Percentiles rank a stretch among this genome's conserved stretches.
These are phyloP conservation scores for Pangasianodon gigas DNA, from an alignment of 2,113 vertebrate species.

Conservation along the genomic window DNA sequence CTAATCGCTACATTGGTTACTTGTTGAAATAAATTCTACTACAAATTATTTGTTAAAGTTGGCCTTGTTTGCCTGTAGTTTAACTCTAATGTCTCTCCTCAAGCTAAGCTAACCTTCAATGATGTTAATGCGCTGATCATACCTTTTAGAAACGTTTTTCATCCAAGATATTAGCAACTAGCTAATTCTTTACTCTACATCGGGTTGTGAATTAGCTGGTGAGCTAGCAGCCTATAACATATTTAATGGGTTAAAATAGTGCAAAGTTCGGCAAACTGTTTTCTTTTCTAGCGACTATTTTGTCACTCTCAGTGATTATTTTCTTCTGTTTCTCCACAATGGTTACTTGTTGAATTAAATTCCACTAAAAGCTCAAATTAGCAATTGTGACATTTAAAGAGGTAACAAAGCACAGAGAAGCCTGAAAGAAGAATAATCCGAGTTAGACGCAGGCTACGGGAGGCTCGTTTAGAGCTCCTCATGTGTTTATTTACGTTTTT, in stretches of 20 bases:
- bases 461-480: conserved; percentile 66
- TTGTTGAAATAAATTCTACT: too few species aligned
- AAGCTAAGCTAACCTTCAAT: background rate
- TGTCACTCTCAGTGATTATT: background rate
- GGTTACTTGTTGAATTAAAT: background rate
- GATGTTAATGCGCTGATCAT: background rate
- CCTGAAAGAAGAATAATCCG: conserved; percentile 65
- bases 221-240: background rate
- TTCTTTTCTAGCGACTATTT: background rate
- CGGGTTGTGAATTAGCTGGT: background rate
- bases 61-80: too few species aligned
- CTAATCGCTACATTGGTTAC: too few species aligned
- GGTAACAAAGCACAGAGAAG: conserved; percentile 55
- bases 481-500: conserved; percentile 64
- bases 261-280: background rate
- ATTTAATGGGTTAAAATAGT: background rate
- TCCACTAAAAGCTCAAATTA: background rate
- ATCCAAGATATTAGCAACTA: too few species aligned
- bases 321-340: background rate
- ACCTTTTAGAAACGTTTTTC: too few species aligned
- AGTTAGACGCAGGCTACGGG: conserved; percentile 69
- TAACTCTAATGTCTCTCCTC: too few species aligned
- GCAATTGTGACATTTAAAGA: background rate
- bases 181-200: background rate
- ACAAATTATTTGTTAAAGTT: too few species aligned